Evolutionary conservation across 1,140 invertebrate species (phyloP), one percentile per base, ranked within the genome.

Genomic region (Camponotus pennsylvanicus): DNA sequence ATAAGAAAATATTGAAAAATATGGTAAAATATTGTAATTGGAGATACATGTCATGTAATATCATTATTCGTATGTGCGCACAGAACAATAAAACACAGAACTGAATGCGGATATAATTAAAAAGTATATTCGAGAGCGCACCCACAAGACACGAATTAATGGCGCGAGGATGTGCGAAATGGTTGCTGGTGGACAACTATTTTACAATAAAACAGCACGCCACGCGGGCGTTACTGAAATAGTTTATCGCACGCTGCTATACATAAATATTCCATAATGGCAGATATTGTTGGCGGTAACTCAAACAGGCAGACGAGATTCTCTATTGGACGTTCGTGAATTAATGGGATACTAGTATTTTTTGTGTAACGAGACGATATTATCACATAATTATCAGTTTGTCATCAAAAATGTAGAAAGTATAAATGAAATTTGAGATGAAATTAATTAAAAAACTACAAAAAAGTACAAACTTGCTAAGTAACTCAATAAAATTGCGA

Each of bases 191-290:
- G 55, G 79, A 83, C 79, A 83, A 83, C 79, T 83, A 83, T 83
- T 83, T 83, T 73, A 83, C 79, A 83, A 83, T 83, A 83, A 83
- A 83, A 83, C 79, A 82, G 67, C 18, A 42, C 55, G 40, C 55
- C 40, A 37, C 52, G 55, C 34, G 15, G 55, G 37, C 40, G 34
- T 55, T 80, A 59, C 66, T 37, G 40, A 73, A 83, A 83, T 83
- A 83, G 79, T 83, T 83, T 83, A 83, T 83, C 55, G 67, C 40
- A 34, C 32, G 18, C 40, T 32, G 79, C 6, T 45, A 75, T 75
- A 75, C 79, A 83, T 83, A 83, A 83, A 83, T 83, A 83, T 83
- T 13, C 79, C 40, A 75, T 83, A 83, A 83, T 63, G 69, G 69
- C 69, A 83, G 69, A 83, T 83, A 83, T 75, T 83, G 79, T 83